Base-by-base conservation (phyloP, 2,888 invertebrate genomes). In the Tenthredo distinguenda region DNA sequence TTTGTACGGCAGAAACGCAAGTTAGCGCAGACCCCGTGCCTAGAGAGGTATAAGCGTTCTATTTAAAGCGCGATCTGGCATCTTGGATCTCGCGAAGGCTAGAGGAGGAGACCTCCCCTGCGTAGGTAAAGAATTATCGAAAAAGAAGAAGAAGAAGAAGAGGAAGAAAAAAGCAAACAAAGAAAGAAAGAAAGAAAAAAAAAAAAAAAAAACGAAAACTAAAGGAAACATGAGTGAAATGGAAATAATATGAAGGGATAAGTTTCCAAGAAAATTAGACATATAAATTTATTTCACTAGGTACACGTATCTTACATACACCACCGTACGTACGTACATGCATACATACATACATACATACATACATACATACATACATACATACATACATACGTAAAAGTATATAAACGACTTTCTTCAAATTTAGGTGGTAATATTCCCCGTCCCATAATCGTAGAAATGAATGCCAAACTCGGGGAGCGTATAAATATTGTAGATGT, bases 41-140 rank as follows among this genome's bases (percentile, higher is more conserved):
- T 43, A 43, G 43, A 26, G 40, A n/a, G 15, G 43, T 40, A 77
- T 77, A 65, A 81, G 65, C 37, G 62, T 81, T 81, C 81, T 81
- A 81, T 81, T 81, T 81, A n/a, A 58, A 43, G 65, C 62, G 9
- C 21, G 58, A 81, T 81, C 81, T 81, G 81, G 81, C 81, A 65
- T 81, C 21, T 58, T 50, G 50, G 77, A 6, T 74, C 40, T 26
- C 1, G 15, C 68, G 62, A 62, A n/a, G 10, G 72, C n/a, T 40
- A 37, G 4, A 74, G 43, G n/a, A n/a, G n/a, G n/a, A 26, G 0
- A 40, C 43, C 34, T 34, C 68, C 34, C 68, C 18, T 10, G 68
- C 10, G 15, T 15, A 26, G 26, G 26, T 26, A 15, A 26, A 31
- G 43, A 21, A 15, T n/a, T 74, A 43, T 10, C 21, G 10, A 26